Percentiles rank a stretch among this genome's conserved stretches.
These are phyloP conservation scores for Tinea semifulvella DNA, from an alignment of 2,888 invertebrate species.

Conservation along the genomic window DNA sequence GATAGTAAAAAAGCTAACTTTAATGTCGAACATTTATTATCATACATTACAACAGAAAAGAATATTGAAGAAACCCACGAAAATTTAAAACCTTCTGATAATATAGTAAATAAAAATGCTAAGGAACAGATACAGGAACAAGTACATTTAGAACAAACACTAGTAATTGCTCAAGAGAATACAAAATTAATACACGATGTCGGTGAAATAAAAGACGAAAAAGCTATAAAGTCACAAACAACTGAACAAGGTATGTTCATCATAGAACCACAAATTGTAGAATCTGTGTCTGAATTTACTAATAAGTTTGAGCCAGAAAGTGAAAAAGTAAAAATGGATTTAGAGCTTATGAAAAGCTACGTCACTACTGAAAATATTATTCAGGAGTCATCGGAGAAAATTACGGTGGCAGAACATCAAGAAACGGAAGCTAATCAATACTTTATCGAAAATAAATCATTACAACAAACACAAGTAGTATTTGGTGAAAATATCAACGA, in stretches of 20 bases:
- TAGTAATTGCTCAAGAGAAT: constrained; percentile 26
- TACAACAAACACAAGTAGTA: constrained; percentile 40
- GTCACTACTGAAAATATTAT: constrained; percentile 33
- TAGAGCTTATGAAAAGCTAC: constrained; percentile 37
- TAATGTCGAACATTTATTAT: constrained; percentile 16
- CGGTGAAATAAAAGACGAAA: constrained; percentile 30
- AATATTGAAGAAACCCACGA: constrained; percentile 38
- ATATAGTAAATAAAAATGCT: constrained; percentile 36
- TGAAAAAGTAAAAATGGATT: constrained; percentile 25
- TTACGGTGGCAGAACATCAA: constrained; percentile 38
- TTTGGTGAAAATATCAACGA: constrained; percentile 31
- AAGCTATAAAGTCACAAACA: constrained; percentile 27
- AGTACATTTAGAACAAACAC: constrained; percentile 26
- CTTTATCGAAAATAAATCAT: constrained; percentile 33
- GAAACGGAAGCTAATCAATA: constrained; percentile 42
- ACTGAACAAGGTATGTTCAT: constrained; percentile 32
- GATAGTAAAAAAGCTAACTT: constrained; percentile 14
- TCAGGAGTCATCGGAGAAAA: constrained; percentile 51
- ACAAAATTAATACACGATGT: constrained; percentile 17
- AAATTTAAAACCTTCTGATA: constrained; percentile 28
- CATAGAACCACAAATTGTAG: constrained; percentile 33
- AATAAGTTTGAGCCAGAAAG: constrained; percentile 24
- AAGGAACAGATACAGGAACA: constrained; percentile 20
- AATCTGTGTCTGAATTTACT: constrained; percentile 27
- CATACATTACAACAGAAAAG: constrained; percentile 18